Evolutionary conservation across 2,888 invertebrate genomes (phyloP), one percentile per base, ranked within the genome.

Genomic region (Machimus rusticus): DNA sequence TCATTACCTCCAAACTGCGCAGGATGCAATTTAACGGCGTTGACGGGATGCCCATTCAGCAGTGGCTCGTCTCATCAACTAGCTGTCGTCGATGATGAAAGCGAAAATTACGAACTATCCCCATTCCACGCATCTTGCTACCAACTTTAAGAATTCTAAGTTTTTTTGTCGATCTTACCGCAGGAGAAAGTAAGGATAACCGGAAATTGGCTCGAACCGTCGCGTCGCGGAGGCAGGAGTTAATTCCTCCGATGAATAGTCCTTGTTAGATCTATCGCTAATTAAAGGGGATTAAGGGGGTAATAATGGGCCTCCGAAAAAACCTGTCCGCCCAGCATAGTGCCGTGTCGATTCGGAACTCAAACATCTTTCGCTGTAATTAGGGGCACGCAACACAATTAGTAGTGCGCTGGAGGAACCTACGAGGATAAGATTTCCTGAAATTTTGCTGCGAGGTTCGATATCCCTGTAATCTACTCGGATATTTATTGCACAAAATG

Each of bases 361-460:
- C 91, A 91, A 91, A 91, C 90, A 91, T 90, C 90, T 90, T 91
- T 90, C 88, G 90, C 89, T 90, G 88, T 90, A 90, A 90, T 91
- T 90, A 90, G 87, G 89, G 89, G 89, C 89, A 88, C 89, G 89
- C 89, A 89, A 90, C 90, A 89, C 19, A 51, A 34, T 34, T n/a
- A 43, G 39, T 3, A 39, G 74, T 55, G 88, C 86, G 88, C 77
- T 77, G 88, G 88, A 90, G 89, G 81, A 87, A n/a, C 34, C 9
- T 8, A 74, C n/a, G 43, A 87, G 88, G 85, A 66, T 34, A 84
- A 86, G 88, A 86, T 66, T 87, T 84, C 86, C 87, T 87, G 74
- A 37, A 39, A 37, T 57, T 84, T 74, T 39, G 55, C 82, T 39
- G 37, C 37, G 14, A 46, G 6, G 34, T 28, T 39, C 16, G 46